Percentiles rank a stretch among this genome's conserved stretches.
Evolutionary conservation across 2,797 vertebrate genomes (phyloP).

Genomic region (Pseudomugil tenellus): DNA sequence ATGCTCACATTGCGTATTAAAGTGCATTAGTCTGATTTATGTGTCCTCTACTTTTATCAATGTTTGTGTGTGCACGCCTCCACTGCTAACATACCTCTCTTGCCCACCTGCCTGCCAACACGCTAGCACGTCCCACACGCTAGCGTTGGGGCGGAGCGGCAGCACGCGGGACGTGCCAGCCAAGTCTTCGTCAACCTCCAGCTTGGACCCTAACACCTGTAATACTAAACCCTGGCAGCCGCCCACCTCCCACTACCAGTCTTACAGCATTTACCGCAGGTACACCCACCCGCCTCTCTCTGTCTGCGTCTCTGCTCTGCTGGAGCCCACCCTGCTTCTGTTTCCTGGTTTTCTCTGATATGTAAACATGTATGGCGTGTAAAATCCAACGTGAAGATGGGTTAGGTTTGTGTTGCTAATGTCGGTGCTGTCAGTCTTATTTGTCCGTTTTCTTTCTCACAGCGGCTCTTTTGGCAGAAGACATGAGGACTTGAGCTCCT

Average conservation of each 20-base stretch:
- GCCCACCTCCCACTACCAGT: conserved; percentile 84
- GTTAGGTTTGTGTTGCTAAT: background rate
- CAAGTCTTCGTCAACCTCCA: conserved; percentile 89
- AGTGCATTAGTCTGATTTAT: conserved; percentile 46
- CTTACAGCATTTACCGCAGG: conserved; percentile 89
- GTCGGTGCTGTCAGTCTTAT: background rate
- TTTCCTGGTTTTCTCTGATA: background rate
- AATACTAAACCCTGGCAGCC: conserved; percentile 87
- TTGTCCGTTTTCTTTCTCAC: conserved; percentile 16
- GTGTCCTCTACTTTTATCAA: conserved; percentile 51
- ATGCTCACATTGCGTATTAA: conserved; percentile 44
- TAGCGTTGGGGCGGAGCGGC: conserved; percentile 87
- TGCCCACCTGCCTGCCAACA: conserved; percentile 72
- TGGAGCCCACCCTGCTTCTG: background rate
- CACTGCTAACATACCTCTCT: conserved; percentile 82
- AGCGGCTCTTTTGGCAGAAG: conserved; percentile 95
- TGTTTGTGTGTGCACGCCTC: conserved; percentile 60
- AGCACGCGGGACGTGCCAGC: conserved; percentile 87
- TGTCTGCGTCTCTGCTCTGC: conserved; percentile 37
- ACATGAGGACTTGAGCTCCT: conserved; percentile 91
- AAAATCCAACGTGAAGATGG: too few relatives aligned
- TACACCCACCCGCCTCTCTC: conserved; percentile 67
- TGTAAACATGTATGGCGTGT: background rate
- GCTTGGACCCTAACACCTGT: conserved; percentile 87
- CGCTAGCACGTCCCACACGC: conserved; percentile 86